Evolutionary conservation across 2,113 vertebrate genomes (phyloP), one percentile per base, ranked within the genome.

Genomic region (Melozone crissalis): DNA sequence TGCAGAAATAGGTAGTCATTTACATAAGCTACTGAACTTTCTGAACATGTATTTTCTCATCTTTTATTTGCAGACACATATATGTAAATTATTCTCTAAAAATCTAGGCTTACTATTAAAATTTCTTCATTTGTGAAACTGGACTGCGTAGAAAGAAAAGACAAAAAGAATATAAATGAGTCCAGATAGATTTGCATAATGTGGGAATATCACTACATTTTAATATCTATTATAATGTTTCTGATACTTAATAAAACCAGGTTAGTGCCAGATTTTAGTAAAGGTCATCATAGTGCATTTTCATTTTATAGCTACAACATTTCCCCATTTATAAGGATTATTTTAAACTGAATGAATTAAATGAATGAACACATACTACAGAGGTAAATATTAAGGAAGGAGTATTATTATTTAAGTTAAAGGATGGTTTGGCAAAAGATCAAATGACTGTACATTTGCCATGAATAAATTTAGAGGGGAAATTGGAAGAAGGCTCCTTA

Each of bases 241-340:
- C 92, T 90, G 57, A 86, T 94, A 81, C 57, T 96, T 94, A 95
- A 97, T 96, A 92, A 95, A 95, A 92, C 75, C 79, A 90, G 31
- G 65, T 86, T 86, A 93, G 69, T 84, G 68, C 52, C 73, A 95
- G 72, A 88, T 47, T 88, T 84, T 81, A 66, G 59, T 94, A 96
- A 96, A 95, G 96, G 93, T 95, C 95, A 92, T 84, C 73, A 41
- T 28, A 83, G 61, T 68, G 68, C 44, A 49, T 84, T 97, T 96
- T 90, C 65, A 84, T 95, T 95, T 95, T 96, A 96, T 83, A 89
- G 47, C 75, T 96, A 92, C 72, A 93, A 84, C 63, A 89, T 89
- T 95, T 95, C 83, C 77, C 49, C 72, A 92, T 96, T 94, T 96
- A 86, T 94, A 94, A 92, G 85, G 83, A 90, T 93, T 95, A 93